These are phyloP conservation scores for Plebejus anna DNA, from an alignment of 2,888 invertebrate species.

Conservation along the genomic window DNA sequence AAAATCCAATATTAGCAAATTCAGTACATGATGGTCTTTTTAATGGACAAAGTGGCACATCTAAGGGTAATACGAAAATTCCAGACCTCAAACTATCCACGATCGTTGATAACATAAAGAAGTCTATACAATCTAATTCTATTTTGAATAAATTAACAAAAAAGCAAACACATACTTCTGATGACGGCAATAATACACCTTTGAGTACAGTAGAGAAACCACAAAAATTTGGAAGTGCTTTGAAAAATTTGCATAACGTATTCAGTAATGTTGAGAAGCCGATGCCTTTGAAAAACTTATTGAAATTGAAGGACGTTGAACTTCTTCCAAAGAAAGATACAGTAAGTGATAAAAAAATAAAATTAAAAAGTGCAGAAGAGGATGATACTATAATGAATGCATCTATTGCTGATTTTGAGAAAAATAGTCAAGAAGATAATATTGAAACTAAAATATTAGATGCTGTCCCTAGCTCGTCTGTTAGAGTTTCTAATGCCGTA, in stretches of 20 bases:
- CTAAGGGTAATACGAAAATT: background rate
- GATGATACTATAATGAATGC: constrained; percentile 20
- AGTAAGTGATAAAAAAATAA: background rate
- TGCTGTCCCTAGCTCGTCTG: constrained; percentile 29
- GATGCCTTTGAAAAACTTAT: constrained; percentile 44
- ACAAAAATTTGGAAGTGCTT: constrained; percentile 31
- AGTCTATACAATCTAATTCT: constrained; percentile 21
- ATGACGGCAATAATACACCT: background rate
- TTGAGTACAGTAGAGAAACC: background rate
- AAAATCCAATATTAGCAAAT: constrained; percentile 30
- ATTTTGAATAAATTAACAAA: constrained; percentile 20
- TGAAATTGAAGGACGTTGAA: constrained; percentile 55
- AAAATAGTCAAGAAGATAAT: background rate
- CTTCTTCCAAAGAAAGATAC: constrained; percentile 40
- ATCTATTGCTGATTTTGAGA: constrained; percentile 4
- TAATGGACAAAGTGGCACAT: background rate
- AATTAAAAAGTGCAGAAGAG: background rate
- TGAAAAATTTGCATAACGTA: background rate
- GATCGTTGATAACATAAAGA: constrained; percentile 26
- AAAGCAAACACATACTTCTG: background rate
- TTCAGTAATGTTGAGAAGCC: constrained; percentile 35
- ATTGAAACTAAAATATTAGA: constrained; percentile 25
- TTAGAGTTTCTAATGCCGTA: background rate
- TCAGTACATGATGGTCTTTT: background rate
- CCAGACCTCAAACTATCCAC: constrained; percentile 18